Conservation (phyloP, 2,797 vertebrate genomes). For the Catharus ustulatus region DNA sequence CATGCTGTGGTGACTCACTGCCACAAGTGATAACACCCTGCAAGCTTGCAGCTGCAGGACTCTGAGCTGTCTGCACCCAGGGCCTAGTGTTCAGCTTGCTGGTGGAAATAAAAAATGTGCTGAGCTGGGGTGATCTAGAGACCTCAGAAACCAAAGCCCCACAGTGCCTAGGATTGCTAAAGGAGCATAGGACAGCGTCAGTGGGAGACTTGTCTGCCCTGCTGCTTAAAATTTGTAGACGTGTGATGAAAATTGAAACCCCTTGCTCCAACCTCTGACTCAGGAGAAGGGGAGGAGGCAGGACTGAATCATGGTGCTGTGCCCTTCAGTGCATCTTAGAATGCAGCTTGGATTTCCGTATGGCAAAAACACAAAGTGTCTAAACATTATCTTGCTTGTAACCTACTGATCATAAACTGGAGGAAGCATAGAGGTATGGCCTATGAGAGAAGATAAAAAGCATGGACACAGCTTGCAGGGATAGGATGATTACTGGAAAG, state of each 20-base stretch:
- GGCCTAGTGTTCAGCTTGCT: background rate
- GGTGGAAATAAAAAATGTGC: background rate
- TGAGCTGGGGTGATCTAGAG: background rate
- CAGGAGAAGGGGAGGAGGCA: background rate
- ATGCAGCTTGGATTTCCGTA: background rate
- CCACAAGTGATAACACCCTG: background rate
- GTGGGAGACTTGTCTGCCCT: background rate
- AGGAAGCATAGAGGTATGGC: background rate
- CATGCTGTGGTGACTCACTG: conserved; percentile 9
- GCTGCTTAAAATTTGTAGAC: background rate
- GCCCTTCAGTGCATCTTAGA: background rate
- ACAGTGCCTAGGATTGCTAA: background rate
- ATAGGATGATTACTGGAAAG: background rate
- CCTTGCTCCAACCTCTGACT: background rate
- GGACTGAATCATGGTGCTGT: background rate
- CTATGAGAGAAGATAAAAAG: background rate
- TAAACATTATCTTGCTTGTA: background rate
- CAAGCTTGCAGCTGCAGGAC: background rate
- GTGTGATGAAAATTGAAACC: background rate
- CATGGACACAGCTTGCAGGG: background rate
- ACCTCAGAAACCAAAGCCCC: background rate
- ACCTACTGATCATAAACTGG: background rate
- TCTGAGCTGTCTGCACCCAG: background rate
- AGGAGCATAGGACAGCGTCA: background rate
- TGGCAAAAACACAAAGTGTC: background rate